A percentile compares a stretch with the other conserved stretches of the same genome.
phyloP scores from a whole-genome alignment of 2,113 vertebrate genomes.

The Cygnus buccinator region DNA sequence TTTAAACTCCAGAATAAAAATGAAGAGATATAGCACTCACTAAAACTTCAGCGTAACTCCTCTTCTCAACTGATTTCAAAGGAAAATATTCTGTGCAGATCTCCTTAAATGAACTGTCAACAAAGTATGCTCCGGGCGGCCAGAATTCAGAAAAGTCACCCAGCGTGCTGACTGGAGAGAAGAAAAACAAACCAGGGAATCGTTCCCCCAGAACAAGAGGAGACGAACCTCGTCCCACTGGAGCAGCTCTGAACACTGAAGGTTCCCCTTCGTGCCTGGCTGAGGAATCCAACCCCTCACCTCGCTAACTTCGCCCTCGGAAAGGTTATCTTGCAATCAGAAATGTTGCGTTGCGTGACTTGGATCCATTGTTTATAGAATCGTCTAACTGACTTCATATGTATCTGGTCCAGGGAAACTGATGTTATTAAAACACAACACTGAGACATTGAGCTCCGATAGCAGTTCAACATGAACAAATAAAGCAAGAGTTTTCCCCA shows the following conservation, averaged over 20 bases:
- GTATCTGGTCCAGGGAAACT: constrained; percentile 79
- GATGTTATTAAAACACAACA: constrained; percentile 80
- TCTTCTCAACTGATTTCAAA: constrained; percentile 47
- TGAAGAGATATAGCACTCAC: background rate
- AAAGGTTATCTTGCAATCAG: constrained; percentile 77
- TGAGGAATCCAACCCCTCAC: constrained; percentile 66
- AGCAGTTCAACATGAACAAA: constrained; percentile 80
- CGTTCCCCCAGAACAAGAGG: background rate
- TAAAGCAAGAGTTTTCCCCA: constrained; percentile 78
- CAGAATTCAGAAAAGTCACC: constrained; percentile 41
- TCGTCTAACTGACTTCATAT: constrained; percentile 77
- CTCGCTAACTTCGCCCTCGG: constrained; percentile 32
- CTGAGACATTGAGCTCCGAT: constrained; percentile 76
- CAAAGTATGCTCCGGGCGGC: background rate
- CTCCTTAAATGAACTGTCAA: constrained; percentile 71
- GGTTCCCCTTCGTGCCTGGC: constrained; percentile 1
- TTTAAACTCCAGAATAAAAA: constrained; percentile 33
- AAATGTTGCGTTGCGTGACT: constrained; percentile 79
- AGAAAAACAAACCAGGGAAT: constrained; percentile 52
- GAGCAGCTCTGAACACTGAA: background rate
- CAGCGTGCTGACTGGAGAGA: background rate
- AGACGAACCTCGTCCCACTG: background rate
- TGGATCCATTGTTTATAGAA: constrained; percentile 78
- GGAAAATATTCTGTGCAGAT: constrained; percentile 43
- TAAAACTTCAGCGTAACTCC: constrained; percentile 31